phyloP scores from a whole-genome alignment of 1,140 invertebrate genomes.

The Megathymus violae region DNA sequence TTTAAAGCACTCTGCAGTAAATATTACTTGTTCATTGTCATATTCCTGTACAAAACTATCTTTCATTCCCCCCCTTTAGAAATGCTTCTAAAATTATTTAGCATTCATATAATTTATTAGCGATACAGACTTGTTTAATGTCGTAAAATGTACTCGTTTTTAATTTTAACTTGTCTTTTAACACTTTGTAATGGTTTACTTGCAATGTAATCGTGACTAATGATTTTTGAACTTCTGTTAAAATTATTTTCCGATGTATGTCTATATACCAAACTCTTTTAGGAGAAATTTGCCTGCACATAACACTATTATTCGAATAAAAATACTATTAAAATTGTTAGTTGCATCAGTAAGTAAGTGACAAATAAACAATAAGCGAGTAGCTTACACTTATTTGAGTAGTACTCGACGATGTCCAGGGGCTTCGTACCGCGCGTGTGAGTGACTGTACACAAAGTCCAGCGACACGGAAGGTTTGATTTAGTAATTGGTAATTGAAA shows the following conservation, averaged over 20 bases:
- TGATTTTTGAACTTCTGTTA: too few relatives aligned
- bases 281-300: too few relatives aligned
- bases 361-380: neutral
- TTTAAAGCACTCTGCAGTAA: too few relatives aligned
- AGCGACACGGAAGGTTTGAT: constrained; percentile 56
- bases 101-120: neutral
- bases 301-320: too few relatives aligned
- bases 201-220: too few relatives aligned
- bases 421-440: constrained; percentile 16
- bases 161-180: neutral
- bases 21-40: too few relatives aligned
- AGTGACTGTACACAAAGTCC: constrained; percentile 39
- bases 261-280: too few relatives aligned
- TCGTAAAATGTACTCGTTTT: neutral
- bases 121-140: neutral
- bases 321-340: too few relatives aligned
- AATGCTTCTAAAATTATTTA: neutral
- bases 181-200: neutral
- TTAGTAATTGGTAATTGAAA: constrained; percentile 51
- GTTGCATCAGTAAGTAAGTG: neutral
- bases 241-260: too few relatives aligned
- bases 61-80: too few relatives aligned
- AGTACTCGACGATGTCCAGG: neutral
- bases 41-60: too few relatives aligned
- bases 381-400: constrained; percentile 1